Percentiles rank a stretch among this genome's conserved stretches.
phyloP scores from a whole-genome alignment of 2,113 vertebrate species.

The Probosciger aterrimus region DNA sequence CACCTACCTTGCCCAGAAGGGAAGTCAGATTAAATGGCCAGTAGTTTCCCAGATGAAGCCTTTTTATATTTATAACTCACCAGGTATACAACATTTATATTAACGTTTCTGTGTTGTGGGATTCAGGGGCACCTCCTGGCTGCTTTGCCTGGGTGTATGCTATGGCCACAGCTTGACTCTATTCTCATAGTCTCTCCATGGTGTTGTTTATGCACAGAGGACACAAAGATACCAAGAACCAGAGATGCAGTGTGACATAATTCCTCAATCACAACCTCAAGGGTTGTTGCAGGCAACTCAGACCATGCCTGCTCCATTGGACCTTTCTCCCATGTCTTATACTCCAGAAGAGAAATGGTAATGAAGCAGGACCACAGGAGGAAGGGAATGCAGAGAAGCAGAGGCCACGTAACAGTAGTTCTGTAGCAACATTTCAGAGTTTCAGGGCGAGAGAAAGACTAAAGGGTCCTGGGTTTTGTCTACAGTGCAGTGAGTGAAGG shows the following conservation, averaged over 20 bases:
- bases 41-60: not conserved
- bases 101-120: not conserved
- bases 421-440: not conserved
- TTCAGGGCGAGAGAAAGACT: not conserved
- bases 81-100: not conserved
- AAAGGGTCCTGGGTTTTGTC: not conserved
- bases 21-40: not conserved
- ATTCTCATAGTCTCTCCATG: not conserved
- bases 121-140: not conserved
- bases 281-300: not conserved
- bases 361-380: not conserved
- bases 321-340: not conserved
- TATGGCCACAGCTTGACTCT: accelerated
- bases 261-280: not conserved
- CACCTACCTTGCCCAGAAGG: not conserved
- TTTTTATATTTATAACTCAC: not conserved
- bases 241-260: not conserved
- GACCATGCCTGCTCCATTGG: not conserved
- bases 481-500: not conserved
- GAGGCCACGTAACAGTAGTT: not conserved
- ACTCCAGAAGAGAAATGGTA: not conserved
- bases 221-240: not conserved
- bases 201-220: not conserved
- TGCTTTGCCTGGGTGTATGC: not conserved
- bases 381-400: not conserved